Evolutionary conservation across 2,797 vertebrate species (phyloP).

Genomic region (Valencia hispanica): DNA sequence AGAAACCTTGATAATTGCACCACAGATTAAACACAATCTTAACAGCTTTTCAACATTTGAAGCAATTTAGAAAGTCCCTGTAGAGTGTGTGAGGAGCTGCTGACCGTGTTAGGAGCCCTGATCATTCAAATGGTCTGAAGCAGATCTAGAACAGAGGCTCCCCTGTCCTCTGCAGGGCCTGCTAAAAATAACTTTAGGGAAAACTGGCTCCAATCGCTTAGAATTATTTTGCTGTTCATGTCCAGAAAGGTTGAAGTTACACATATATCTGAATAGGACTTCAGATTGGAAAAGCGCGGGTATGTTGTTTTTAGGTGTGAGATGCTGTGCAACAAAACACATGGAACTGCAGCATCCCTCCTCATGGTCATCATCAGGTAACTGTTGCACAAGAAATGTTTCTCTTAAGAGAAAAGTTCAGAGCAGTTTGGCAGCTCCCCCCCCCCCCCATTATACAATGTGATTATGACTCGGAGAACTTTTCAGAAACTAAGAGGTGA

Average conservation of each 20-base stretch:
- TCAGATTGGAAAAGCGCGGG: neutral
- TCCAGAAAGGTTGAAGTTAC: neutral
- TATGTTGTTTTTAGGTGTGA: neutral
- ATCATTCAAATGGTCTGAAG: neutral
- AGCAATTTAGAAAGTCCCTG: neutral
- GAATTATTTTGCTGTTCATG: neutral
- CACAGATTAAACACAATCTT: neutral
- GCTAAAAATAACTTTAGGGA: neutral
- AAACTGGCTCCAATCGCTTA: neutral
- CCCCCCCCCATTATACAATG: no score
- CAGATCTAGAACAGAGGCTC: neutral
- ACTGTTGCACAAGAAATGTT: neutral
- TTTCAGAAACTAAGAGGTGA: neutral
- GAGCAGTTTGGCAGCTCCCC: neutral
- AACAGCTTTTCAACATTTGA: neutral
- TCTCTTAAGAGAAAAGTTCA: neutral
- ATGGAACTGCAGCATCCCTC: neutral
- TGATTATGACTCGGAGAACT: no score
- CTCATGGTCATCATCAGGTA: neutral
- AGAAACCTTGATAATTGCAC: neutral
- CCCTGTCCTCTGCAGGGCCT: neutral
- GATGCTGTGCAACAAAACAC: neutral
- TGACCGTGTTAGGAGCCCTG: neutral
- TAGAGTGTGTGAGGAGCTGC: neutral
- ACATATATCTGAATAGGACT: neutral